Evolutionary conservation across 2,113 vertebrate species (phyloP).

Genomic region (Protomyctophum bolini): DNA sequence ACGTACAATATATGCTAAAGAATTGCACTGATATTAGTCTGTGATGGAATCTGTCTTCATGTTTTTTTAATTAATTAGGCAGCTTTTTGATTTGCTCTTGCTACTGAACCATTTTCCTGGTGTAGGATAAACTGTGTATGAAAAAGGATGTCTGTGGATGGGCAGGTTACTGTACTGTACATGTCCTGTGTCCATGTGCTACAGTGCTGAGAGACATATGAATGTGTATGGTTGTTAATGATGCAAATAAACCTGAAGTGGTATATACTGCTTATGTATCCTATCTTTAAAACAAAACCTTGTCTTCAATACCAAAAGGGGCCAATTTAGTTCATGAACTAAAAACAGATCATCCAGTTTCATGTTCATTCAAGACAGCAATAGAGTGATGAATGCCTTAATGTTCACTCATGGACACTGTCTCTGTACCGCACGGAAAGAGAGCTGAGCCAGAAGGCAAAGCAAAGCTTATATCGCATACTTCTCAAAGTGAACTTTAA

Average conservation of each 20-base stretch:
- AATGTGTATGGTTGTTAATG: slow-evolving; percentile 89
- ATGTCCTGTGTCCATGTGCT: slow-evolving; percentile 89
- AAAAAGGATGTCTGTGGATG: slow-evolving; percentile 39
- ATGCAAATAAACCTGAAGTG: slow-evolving; percentile 84
- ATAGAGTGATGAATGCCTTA: slow-evolving; percentile 50
- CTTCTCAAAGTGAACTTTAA: too few relatives aligned
- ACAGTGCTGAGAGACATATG: slow-evolving; percentile 91
- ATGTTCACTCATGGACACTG: slow-evolving; percentile 18
- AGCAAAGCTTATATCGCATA: too few relatives aligned
- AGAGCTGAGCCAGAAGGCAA: too few relatives aligned
- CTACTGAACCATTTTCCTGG: slow-evolving; percentile 37
- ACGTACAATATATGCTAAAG: slow-evolving; percentile 26
- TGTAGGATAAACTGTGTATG: slow-evolving; percentile 45
- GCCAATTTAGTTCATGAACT: not conserved
- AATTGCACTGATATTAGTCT: slow-evolving; percentile 61
- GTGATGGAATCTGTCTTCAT: slow-evolving; percentile 24
- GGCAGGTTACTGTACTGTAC: slow-evolving; percentile 85
- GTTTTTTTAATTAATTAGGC: slow-evolving; percentile 31
- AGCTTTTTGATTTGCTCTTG: slow-evolving; percentile 35
- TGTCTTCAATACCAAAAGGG: not conserved
- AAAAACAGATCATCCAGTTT: slow-evolving; percentile 39
- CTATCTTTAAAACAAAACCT: slow-evolving; percentile 27
- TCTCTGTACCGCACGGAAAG: too few relatives aligned
- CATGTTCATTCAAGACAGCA: slow-evolving; percentile 23
- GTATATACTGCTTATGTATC: slow-evolving; percentile 60